A percentile compares a stretch with the other conserved stretches of the same genome.
Conservation (phyloP, 23 tunicate genomes). For the Trididemnum nubilum region DNA sequence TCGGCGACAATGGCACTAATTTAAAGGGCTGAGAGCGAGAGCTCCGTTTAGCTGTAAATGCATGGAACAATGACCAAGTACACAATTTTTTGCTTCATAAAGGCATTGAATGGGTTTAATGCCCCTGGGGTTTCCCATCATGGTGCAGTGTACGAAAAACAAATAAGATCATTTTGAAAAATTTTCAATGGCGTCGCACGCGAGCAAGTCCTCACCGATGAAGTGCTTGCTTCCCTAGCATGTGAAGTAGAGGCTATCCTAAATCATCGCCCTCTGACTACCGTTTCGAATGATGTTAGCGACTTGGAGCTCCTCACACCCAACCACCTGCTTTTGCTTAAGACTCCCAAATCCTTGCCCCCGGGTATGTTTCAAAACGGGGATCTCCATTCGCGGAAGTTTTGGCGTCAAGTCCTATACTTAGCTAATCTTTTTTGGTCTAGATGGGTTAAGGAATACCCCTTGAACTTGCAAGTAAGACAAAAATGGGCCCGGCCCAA, state of each 20-base stretch:
- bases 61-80: not conserved
- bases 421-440: constrained; percentile 37
- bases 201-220: constrained; percentile 21
- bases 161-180: constrained; percentile 28
- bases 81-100: too few species aligned
- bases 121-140: constrained; percentile 17
- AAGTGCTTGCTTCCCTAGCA: not conserved
- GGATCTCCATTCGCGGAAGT: constrained; percentile 1
- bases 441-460: constrained; percentile 33
- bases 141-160: constrained; percentile 29
- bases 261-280: constrained; percentile 25
- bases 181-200: not conserved
- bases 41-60: not conserved
- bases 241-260: constrained; percentile 22
- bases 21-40: constrained; percentile 13
- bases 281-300: constrained; percentile 6
- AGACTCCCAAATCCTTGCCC: not conserved
- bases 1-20: constrained; percentile 47
- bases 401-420: constrained; percentile 31
- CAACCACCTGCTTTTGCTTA: constrained; percentile 7
- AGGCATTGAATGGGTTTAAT: too few species aligned
- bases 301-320: constrained; percentile 24
- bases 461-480: not conserved
- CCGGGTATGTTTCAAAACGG: constrained; percentile 2
- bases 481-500: not conserved